Evolutionary conservation across 2,113 vertebrate species (phyloP), one percentile per base, ranked within the genome.

Genomic region (Apteryx mantelli): DNA sequence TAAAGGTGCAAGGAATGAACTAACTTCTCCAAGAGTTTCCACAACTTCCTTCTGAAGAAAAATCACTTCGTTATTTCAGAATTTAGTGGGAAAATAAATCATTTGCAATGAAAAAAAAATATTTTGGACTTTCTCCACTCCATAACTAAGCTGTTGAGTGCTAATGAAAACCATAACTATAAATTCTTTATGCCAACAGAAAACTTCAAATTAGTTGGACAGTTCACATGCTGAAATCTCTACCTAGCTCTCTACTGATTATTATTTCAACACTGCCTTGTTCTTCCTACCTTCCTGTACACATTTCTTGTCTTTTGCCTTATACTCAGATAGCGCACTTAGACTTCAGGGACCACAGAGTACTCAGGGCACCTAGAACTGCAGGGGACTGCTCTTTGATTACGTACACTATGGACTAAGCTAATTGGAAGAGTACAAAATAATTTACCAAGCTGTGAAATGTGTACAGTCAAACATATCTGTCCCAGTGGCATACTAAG

Each of bases 391-490:
- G 11, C 26, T 88, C 50, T 21, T 0, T 44, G 34, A 17, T 36
- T 32, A 6, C 52, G 77, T 34, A 60, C 32, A 46, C 55, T 40
- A 6, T 65, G 55, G 32, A 44, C 71, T 78, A 24, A 2, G 4
- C 11, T 81, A 91, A 92, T 66, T 86, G 71, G 63, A 88, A 89
- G 90, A 48, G 14, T 19, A 78, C 8, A 75, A 75, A 83, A 70
- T 44, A 69, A 80, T 89, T 89, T 55, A 90, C 20, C 44, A 86
- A 81, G 42, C 46, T 82, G 55, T 79, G 73, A 82, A 80, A 84
- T 75, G n/a, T 66, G 64, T 77, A 65, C 48, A 95, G 56, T n/a
- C 44, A 78, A 88, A 82, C 3, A 25, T 65, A 82, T 32, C 55
- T 60, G 50, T 58, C 94, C 55, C 87, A 60, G 19, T 40, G 66